Base-by-base conservation (phyloP, 2,888 invertebrate genomes). In the Pherbina coryleti region DNA sequence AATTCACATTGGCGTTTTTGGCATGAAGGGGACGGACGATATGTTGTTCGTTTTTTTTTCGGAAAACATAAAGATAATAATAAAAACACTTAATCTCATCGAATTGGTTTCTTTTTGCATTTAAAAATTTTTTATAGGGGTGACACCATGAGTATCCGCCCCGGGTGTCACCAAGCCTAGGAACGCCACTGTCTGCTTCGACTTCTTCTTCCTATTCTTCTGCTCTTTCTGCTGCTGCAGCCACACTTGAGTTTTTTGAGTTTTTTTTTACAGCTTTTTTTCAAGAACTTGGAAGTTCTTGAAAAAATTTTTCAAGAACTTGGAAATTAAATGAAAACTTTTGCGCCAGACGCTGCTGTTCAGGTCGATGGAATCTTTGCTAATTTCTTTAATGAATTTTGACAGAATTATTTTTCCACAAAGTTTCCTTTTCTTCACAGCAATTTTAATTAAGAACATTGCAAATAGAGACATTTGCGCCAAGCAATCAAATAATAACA, bases 301-400 rank as follows among this genome's bases (percentile, higher is more conserved):
- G 19, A 8, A 71, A 28, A 11, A 37, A 73, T 25, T 8, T 11
- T 7, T 17, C 31, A 53, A 74, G n/a, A 37, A 22, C 51, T 25
- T 53, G 17, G 22, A 71, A 14, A 34, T 44, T 11, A 31, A 64
- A 7, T 17, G 49, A 74, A 64, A 74, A 60, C 28, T 74, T 74
- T 74, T 51, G 28, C 49, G 60, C 62, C 28, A 60, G 49, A 64
- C 73, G 49, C 73, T 62, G 62, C 51, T 14, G 19, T 44, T 44
- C 44, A 72, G 25, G 44, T 17, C 72, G 60, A 14, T 19, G 51
- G 51, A 62, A 25, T 62, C 49, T 74, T 74, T 49, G 51, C 62
- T 62, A 74, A 74, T 74, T 74, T 74, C 73, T 64, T 62, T 62
- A 74, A 74, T 74, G 44, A 74, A 74, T 51, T 74, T 74, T 74